Conservation (phyloP, 2,113 vertebrate genomes). For the Callaeas wilsoni region DNA sequence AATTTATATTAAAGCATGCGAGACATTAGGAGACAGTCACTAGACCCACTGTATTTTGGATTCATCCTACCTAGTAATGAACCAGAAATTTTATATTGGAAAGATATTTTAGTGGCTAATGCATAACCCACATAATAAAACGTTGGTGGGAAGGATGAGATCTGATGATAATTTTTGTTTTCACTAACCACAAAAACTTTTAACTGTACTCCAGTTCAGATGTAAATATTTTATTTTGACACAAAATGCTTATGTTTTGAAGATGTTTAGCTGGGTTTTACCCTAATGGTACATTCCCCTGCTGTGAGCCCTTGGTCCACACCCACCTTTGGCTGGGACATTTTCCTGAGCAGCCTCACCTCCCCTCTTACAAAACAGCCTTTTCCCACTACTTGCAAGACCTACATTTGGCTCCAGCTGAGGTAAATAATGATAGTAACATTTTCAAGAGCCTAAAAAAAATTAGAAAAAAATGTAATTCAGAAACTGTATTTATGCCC, state of each 20-base stretch:
- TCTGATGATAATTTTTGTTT: not conserved
- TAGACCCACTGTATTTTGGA: not conserved
- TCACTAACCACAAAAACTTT: not conserved
- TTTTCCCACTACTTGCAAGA: not conserved
- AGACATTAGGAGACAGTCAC: not conserved
- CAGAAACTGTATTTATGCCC: not conserved
- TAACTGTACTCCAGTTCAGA: not conserved
- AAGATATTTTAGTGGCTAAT: not conserved
- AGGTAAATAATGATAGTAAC: not conserved
- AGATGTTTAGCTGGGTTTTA: not conserved
- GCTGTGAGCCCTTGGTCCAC: not conserved
- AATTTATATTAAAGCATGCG: not conserved
- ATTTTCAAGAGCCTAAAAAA: not conserved
- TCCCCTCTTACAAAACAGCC: not conserved
- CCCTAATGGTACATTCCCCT: not conserved
- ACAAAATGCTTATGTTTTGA: not conserved
- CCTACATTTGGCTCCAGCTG: not conserved
- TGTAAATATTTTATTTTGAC: not conserved
- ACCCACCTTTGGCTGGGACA: not conserved
- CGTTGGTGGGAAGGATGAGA: not conserved
- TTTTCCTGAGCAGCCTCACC: not conserved
- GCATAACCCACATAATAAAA: not conserved
- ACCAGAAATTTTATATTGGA: not conserved
- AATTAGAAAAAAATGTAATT: not conserved
- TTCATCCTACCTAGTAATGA: not conserved